Conservation (phyloP, 2,797 vertebrate genomes). For the Acrossocheilus fasciatus region DNA sequence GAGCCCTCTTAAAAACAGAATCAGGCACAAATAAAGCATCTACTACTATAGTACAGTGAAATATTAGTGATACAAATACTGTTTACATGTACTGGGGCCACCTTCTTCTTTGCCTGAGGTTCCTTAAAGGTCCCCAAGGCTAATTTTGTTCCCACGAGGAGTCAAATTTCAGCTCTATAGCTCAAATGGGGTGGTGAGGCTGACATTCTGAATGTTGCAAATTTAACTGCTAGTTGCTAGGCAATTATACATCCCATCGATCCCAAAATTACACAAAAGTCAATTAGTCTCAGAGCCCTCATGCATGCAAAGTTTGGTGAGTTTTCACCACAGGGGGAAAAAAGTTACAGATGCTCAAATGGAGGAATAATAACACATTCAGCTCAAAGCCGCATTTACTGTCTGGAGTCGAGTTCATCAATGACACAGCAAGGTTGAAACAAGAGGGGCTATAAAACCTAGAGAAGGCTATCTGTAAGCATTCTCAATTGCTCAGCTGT, state of each 20-base stretch:
- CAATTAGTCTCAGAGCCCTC: slow-evolving; percentile 26
- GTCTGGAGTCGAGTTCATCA: background rate
- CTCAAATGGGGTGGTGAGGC: background rate
- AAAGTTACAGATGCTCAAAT: slow-evolving; percentile 21
- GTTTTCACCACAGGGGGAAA: slow-evolving; percentile 23
- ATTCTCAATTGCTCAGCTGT: background rate
- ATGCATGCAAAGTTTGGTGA: slow-evolving; percentile 29
- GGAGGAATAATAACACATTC: background rate
- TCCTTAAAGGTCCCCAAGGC: background rate
- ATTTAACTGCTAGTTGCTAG: slow-evolving; percentile 21
- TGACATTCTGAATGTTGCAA: slow-evolving; percentile 19
- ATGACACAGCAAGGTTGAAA: slow-evolving; percentile 5
- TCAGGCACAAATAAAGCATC: background rate
- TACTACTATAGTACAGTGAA: background rate
- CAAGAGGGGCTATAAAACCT: background rate
- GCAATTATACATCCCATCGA: slow-evolving; percentile 31
- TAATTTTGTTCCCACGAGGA: background rate
- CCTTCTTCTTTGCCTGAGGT: background rate
- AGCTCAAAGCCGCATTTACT: background rate
- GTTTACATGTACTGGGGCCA: background rate
- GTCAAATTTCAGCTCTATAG: slow-evolving; percentile 1
- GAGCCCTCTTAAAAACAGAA: background rate
- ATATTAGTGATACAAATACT: background rate
- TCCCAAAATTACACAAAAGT: slow-evolving; percentile 39
- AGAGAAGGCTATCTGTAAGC: background rate